phyloP scores from a whole-genome alignment of 2,113 vertebrate species.

The Serinus canaria region DNA sequence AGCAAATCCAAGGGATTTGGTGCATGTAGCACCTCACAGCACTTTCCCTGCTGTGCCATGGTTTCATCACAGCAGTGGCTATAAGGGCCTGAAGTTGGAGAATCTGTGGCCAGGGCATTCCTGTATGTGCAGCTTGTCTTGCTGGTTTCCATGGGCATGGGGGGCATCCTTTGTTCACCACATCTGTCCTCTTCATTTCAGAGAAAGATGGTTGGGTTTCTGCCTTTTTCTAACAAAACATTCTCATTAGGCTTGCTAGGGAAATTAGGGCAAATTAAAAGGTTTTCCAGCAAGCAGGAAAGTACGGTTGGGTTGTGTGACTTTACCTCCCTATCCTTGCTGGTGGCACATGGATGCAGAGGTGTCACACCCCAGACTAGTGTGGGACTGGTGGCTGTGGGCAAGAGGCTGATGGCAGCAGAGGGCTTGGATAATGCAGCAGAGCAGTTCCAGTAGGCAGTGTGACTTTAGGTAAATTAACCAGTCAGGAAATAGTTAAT shows the following conservation, averaged over 20 bases:
- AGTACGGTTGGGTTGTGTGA: not conserved
- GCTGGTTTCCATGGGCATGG: not conserved
- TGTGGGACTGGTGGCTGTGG: not conserved
- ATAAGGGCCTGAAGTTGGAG: not conserved
- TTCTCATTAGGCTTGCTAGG: not conserved
- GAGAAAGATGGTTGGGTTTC: not conserved
- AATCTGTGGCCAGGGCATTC: not conserved
- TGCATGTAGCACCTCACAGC: not conserved
- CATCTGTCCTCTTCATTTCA: not conserved
- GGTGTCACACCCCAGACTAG: not conserved
- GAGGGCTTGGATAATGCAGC: not conserved
- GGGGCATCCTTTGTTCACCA: not conserved
- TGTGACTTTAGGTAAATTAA: not conserved
- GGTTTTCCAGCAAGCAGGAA: not conserved
- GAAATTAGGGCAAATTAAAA: not conserved
- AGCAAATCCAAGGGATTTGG: not conserved
- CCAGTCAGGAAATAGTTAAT: not conserved
- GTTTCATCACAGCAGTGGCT: not conserved
- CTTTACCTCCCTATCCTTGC: not conserved
- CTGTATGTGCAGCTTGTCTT: accelerated
- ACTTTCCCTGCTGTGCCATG: not conserved
- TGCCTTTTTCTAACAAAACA: not conserved
- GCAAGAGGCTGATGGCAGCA: not conserved
- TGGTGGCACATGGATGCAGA: not conserved
- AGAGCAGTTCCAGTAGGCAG: accelerated